These are phyloP conservation scores for Nibea albiflora DNA, from an alignment of 2,113 vertebrate species.

Conservation along the genomic window DNA sequence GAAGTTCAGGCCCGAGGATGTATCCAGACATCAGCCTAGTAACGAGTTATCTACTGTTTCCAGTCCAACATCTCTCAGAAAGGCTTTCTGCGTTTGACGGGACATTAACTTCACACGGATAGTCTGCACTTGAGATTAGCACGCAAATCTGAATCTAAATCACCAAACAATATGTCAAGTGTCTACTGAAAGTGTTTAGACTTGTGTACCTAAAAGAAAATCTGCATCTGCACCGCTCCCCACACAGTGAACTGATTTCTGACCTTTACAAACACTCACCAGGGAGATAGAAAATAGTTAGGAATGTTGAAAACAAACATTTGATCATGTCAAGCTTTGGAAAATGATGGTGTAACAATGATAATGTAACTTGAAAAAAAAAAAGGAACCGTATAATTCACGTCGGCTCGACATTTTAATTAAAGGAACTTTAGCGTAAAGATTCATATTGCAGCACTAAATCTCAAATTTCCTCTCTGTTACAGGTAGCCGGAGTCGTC, in stretches of 20 bases:
- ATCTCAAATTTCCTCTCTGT: background rate
- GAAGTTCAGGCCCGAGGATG: background rate
- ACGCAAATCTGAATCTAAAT: background rate
- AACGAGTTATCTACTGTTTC: background rate
- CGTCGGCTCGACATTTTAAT: constrained; percentile 11
- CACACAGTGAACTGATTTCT: background rate
- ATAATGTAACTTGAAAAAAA: background rate
- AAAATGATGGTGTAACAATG: background rate
- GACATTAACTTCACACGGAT: background rate
- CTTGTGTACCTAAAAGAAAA: no score
- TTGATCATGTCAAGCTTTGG: constrained; percentile 16
- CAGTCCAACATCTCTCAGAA: background rate
- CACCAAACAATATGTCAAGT: background rate
- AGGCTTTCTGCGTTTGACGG: background rate
- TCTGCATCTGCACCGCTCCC: no score
- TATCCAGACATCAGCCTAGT: background rate
- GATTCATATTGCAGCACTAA: background rate
- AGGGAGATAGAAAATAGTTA: background rate
- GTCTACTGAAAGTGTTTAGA: no score
- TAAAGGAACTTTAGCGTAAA: background rate
- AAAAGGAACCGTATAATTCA: background rate
- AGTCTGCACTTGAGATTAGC: background rate
- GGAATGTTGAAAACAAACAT: background rate
- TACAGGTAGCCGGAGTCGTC: constrained; percentile 67
- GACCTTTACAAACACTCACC: background rate